Conservation (phyloP, 2,113 vertebrate species). For the Micronisus gabar region DNA sequence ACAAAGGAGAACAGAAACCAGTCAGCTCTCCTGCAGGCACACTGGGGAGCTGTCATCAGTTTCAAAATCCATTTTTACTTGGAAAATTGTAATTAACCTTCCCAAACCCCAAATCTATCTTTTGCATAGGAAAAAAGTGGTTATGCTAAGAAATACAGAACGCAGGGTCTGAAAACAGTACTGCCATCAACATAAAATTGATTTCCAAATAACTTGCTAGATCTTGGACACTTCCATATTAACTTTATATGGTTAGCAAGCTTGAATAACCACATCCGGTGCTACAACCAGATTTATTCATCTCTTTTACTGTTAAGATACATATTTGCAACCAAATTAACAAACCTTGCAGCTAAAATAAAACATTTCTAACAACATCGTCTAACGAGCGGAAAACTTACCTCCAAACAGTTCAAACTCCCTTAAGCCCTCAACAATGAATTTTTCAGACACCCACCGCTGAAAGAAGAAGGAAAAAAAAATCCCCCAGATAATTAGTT, state of each 20-base stretch:
- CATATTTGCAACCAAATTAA: neutral
- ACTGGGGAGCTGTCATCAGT: neutral
- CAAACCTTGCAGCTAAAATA: neutral
- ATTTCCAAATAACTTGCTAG: neutral
- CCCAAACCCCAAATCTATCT: neutral
- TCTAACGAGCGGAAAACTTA: constrained; percentile 64
- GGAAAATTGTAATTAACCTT: neutral
- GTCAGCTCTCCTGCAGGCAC: neutral
- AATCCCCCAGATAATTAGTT: constrained; percentile 39
- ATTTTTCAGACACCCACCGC: constrained; percentile 98
- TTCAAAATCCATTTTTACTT: neutral
- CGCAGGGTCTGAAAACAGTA: neutral
- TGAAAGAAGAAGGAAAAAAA: constrained; percentile 66
- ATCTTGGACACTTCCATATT: neutral
- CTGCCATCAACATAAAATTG: neutral
- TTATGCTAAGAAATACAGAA: neutral
- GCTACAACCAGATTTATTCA: neutral
- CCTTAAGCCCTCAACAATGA: constrained; percentile 97
- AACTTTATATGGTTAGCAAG: neutral
- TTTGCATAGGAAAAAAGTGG: neutral
- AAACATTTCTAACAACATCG: neutral
- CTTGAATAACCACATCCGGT: neutral
- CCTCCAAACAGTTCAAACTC: constrained; percentile 97
- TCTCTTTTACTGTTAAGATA: neutral
- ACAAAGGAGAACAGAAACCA: neutral